A percentile compares a stretch with the other conserved stretches of the same genome.
These are phyloP conservation scores for Motacilla tschutschensis DNA, from an alignment of 2,113 vertebrate genomes.

Conservation along the genomic window DNA sequence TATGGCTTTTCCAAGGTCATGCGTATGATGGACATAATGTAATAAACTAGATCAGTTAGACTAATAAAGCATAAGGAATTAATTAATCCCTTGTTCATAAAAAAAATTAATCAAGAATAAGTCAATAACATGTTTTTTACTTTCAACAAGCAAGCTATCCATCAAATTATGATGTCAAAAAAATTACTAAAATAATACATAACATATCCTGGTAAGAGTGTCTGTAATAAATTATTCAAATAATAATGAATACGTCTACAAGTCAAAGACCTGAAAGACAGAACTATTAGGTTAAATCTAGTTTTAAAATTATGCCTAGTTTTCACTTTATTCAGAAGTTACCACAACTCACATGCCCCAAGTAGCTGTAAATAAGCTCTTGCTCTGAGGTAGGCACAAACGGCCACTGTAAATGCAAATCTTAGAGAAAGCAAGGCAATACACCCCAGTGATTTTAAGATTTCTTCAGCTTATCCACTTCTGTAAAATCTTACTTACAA, in stretches of 20 bases:
- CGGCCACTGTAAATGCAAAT: neutral
- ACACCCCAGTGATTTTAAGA: fast-evolving
- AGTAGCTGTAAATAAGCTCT: neutral
- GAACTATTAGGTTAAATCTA: neutral
- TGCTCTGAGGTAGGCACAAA: neutral
- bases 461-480: neutral
- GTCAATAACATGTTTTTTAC: neutral
- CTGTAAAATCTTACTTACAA: neutral
- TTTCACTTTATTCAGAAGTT: neutral
- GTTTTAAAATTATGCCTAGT: neutral
- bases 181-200: neutral
- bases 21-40: neutral
- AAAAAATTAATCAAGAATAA: neutral
- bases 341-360: neutral
- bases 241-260: neutral
- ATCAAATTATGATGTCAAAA: neutral
- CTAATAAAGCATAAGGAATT: neutral
- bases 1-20: neutral
- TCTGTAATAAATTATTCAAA: neutral
- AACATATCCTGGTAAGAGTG: neutral
- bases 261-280: neutral
- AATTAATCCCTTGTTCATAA: neutral
- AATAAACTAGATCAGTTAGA: neutral
- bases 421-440: neutral
- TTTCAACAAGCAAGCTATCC: neutral